These are phyloP conservation scores for Trachelus stipa DNA, from an alignment of 2,888 invertebrate genomes.

Conservation along the genomic window DNA sequence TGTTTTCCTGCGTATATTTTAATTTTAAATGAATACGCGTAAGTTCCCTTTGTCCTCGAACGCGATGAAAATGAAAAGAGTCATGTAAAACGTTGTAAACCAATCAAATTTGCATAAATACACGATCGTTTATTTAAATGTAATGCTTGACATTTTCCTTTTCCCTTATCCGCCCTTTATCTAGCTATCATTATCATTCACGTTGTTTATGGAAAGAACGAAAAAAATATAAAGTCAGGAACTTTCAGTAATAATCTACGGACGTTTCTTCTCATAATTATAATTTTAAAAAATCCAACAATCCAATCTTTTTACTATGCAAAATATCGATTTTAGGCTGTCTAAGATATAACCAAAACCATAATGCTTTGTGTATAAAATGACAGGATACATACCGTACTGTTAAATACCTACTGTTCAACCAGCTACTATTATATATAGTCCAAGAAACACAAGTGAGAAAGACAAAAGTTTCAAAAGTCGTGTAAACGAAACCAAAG, in stretches of 20 bases:
- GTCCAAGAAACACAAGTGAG: too few relatives aligned
- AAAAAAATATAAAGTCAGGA: conserved; percentile 23
- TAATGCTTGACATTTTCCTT: background rate
- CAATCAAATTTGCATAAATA: conserved; percentile 64
- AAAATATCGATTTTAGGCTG: background rate
- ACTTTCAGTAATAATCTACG: background rate
- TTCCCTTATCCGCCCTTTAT: background rate
- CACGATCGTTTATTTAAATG: conserved; percentile 60
- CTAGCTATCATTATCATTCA: background rate
- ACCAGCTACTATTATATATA: too few relatives aligned
- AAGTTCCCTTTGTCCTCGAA: background rate
- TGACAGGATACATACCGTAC: too few relatives aligned
- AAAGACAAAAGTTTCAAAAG: too few relatives aligned
- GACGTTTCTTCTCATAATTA: background rate
- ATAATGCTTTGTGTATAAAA: background rate
- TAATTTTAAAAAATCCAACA: background rate
- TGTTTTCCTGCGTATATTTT: background rate
- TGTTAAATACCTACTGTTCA: too few relatives aligned
- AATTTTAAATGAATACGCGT: background rate
- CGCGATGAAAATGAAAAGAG: conserved; percentile 22
- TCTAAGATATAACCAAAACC: background rate
- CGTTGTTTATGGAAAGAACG: background rate
- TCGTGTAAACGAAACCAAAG: too few relatives aligned
- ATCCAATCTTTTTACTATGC: background rate
- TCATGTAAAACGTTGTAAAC: conserved; percentile 49